Evolutionary conservation across 2,113 vertebrate genomes (phyloP).

Genomic region (Zonotrichia leucophrys): DNA sequence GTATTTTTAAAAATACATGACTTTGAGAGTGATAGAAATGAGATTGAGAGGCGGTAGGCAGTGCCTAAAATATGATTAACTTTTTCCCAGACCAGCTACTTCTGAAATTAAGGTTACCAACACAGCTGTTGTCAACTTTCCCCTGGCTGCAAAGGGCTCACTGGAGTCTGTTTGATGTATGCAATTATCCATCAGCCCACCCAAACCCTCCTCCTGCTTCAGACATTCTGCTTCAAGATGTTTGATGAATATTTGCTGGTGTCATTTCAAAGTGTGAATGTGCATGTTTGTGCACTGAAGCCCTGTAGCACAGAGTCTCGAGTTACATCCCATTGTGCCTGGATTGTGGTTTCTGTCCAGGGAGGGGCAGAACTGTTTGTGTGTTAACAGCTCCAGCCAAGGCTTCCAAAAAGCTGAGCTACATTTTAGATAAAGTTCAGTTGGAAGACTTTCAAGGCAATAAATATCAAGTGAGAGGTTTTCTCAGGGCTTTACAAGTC

Average conservation of each 20-base stretch:
- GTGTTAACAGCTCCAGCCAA: background rate
- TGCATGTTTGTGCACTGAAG: background rate
- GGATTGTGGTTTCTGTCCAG: constrained; percentile 37
- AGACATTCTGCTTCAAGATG: background rate
- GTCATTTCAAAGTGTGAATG: background rate
- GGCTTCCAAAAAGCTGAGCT: background rate
- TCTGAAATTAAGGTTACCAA: constrained; percentile 58
- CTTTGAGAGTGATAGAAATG: constrained; percentile 42
- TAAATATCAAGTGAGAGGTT: constrained; percentile 33
- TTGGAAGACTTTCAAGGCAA: constrained; percentile 46
- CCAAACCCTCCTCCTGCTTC: background rate
- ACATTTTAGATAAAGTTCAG: constrained; percentile 35
- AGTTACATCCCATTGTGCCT: background rate
- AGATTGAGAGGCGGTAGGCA: constrained; percentile 20
- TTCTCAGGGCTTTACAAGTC: constrained; percentile 49
- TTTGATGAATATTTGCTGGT: background rate
- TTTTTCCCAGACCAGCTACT: constrained; percentile 57
- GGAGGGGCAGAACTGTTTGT: constrained; percentile 15
- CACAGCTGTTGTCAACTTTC: constrained; percentile 33
- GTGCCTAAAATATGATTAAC: constrained; percentile 54
- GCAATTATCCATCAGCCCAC: background rate
- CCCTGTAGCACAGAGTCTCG: background rate
- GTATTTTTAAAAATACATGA: constrained; percentile 68
- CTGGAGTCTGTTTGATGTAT: background rate
- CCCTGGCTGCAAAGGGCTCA: constrained; percentile 8